Percentiles rank a stretch among this genome's conserved stretches.
phyloP scores from a whole-genome alignment of 1,140 invertebrate species.

The Archegozetes longisetosus region DNA sequence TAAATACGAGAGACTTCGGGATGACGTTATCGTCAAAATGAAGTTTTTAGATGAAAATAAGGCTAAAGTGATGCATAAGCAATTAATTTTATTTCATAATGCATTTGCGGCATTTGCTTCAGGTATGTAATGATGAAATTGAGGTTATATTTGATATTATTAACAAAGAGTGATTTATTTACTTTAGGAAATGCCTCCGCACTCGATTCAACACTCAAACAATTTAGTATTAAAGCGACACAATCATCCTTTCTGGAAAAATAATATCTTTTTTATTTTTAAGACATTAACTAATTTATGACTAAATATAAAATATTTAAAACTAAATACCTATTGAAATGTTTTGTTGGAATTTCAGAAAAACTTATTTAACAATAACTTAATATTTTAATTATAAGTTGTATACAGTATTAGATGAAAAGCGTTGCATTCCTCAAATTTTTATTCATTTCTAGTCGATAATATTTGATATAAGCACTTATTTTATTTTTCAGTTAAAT shows the following conservation, averaged over 20 bases:
- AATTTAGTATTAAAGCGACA: slow-evolving; percentile 69
- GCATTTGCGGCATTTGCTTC: slow-evolving; percentile 91
- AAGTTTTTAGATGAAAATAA: slow-evolving; percentile 91
- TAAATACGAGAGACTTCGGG: slow-evolving; percentile 74
- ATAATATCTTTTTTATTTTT: not conserved
- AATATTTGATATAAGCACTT: too few relatives aligned
- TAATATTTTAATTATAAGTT: too few relatives aligned
- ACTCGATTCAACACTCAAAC: slow-evolving; percentile 82
- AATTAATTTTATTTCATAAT: slow-evolving; percentile 84
- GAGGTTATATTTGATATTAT: not conserved
- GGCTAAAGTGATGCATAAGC: slow-evolving; percentile 82
- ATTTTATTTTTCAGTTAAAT: too few relatives aligned
- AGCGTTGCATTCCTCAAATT: too few relatives aligned
- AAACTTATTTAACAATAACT: too few relatives aligned
- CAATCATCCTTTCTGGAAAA: slow-evolving; percentile 13
- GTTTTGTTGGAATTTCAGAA: too few relatives aligned
- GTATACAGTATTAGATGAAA: too few relatives aligned
- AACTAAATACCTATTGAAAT: too few relatives aligned
- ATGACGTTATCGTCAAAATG: slow-evolving; percentile 86
- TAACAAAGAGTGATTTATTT: slow-evolving; percentile 37
- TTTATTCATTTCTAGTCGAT: too few relatives aligned
- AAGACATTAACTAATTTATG: not conserved
- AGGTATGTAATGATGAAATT: slow-evolving; percentile 49
- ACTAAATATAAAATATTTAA: too few relatives aligned
- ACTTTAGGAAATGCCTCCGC: slow-evolving; percentile 53